Percentiles rank a stretch among this genome's conserved stretches.
These are phyloP conservation scores for Euzetes globulus DNA, from an alignment of 2,888 invertebrate genomes.

Conservation along the genomic window DNA sequence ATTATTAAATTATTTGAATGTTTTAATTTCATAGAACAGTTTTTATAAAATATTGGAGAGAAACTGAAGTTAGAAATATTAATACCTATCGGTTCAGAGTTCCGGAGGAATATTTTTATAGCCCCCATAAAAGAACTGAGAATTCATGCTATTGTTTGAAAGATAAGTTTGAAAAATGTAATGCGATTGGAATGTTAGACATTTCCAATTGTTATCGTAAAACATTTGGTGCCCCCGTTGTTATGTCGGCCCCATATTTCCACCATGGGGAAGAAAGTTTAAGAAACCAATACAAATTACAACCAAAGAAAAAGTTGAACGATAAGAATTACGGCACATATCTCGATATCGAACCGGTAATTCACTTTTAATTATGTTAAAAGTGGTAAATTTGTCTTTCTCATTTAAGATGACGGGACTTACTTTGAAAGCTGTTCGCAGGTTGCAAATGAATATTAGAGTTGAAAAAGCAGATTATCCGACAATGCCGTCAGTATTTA, in stretches of 20 bases:
- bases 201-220: neutral
- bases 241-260: conserved; percentile 14
- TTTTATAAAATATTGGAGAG: neutral
- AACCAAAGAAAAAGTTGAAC: neutral
- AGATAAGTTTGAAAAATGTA: neutral
- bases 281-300: neutral
- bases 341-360: conserved; percentile 21
- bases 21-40: neutral
- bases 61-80: neutral
- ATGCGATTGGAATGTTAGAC: neutral
- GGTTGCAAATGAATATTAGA: conserved; percentile 17
- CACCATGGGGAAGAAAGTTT: neutral
- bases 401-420: conserved; percentile 9
- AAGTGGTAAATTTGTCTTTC: neutral
- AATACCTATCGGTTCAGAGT: conserved; percentile 3
- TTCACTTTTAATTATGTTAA: neutral
- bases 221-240: neutral
- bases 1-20: neutral
- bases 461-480: neutral
- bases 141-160: conserved; percentile 21
- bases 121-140: neutral
- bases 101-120: neutral
- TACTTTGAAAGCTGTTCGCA: neutral
- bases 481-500: neutral
- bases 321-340: conserved; percentile 11